These are phyloP conservation scores for Dinomys branickii DNA, from an alignment of 2,113 vertebrate species.

Conservation along the genomic window DNA sequence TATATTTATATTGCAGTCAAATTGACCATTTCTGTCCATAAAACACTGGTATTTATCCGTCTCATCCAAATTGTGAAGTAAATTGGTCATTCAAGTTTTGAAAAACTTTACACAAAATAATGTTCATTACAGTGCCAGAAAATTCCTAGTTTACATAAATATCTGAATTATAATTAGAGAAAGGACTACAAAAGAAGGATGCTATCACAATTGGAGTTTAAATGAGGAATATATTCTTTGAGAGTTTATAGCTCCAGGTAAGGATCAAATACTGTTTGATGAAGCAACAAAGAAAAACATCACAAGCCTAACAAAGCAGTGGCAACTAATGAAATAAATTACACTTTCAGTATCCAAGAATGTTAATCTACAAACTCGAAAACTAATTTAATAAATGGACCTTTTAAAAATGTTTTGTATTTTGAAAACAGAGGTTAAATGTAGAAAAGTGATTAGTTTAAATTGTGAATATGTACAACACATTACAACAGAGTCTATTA, in stretches of 20 bases:
- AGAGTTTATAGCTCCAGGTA: background rate
- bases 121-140: background rate
- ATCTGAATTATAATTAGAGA: background rate
- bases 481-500: conserved; percentile 46
- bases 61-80: background rate
- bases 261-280: background rate
- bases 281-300: background rate
- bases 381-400: conserved; percentile 68
- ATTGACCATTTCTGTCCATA: background rate
- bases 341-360: background rate
- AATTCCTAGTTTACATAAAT: background rate
- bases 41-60: background rate
- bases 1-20: background rate
- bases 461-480: conserved; percentile 8
- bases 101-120: background rate
- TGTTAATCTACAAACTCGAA: background rate
- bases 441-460: conserved; percentile 43
- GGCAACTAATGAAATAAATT: background rate
- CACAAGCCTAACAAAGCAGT: background rate
- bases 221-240: background rate
- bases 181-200: background rate
- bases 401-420: conserved; percentile 10
- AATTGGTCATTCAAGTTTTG: background rate
- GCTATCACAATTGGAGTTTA: background rate
- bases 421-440: conserved; percentile 58